Percentiles rank a stretch among this genome's conserved stretches.
Evolutionary conservation across 2,888 invertebrate genomes (phyloP).

Genomic region (Nomada lathburiana): DNA sequence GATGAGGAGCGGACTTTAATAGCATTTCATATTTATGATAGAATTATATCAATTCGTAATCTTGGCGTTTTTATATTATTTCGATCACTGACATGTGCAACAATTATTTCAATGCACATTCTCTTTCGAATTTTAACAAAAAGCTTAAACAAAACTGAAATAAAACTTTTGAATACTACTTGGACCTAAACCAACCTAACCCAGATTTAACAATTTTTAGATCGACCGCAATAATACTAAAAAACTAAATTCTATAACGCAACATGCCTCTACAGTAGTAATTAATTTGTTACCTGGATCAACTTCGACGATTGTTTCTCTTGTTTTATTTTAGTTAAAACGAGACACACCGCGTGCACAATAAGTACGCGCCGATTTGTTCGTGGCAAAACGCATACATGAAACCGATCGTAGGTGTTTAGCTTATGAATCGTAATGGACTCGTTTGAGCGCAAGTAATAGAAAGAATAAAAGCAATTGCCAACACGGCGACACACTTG

Average conservation of each 20-base stretch:
- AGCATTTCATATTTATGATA: neutral
- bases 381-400: neutral
- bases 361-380: constrained; percentile 30
- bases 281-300: constrained; percentile 27
- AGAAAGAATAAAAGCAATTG: constrained; percentile 14
- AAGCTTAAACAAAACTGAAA: neutral
- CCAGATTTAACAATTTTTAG: no score
- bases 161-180: no score
- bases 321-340: neutral
- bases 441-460: constrained; percentile 2
- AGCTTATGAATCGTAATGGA: constrained; percentile 7
- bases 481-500: constrained; percentile 24
- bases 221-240: neutral
- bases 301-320: neutral
- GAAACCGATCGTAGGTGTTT: constrained; percentile 5
- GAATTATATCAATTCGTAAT: no score
- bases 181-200: no score
- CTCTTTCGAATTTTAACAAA: neutral
- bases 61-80: neutral
- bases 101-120: neutral
- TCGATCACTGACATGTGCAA: neutral
- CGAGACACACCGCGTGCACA: constrained; percentile 37
- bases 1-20: neutral
- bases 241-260: neutral
- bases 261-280: neutral